Conservation (phyloP, 2,113 vertebrate species). For the Geococcyx californianus region DNA sequence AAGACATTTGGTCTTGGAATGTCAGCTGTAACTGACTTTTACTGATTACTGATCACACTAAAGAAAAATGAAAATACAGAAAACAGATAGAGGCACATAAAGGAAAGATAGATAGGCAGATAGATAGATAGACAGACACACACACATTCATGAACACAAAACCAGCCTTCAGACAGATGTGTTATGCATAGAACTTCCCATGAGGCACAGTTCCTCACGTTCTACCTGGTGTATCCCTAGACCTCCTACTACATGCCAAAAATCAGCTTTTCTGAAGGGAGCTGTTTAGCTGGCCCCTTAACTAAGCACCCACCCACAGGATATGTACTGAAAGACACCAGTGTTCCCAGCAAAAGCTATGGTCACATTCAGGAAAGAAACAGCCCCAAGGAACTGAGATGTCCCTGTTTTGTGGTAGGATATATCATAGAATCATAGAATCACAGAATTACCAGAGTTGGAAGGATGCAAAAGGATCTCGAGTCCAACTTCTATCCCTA, state of each 20-base stretch:
- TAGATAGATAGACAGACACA: not conserved
- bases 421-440: too few relatives aligned
- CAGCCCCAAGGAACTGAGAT: not conserved
- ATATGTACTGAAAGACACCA: not conserved
- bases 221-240: rapidly evolving
- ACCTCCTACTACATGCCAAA: not conserved
- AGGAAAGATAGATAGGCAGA: not conserved
- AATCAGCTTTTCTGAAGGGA: not conserved
- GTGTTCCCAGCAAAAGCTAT: not conserved
- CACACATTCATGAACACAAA: not conserved
- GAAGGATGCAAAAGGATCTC: too few relatives aligned
- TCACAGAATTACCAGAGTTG: too few relatives aligned
- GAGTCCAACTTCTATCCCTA: too few relatives aligned
- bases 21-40: not conserved
- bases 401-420: not conserved
- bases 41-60: not conserved
- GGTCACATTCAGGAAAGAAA: not conserved
- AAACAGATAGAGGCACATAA: not conserved
- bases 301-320: not conserved
- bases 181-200: not conserved
- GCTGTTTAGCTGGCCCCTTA: not conserved
- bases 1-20: not conserved
- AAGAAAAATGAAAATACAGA: not conserved
- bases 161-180: not conserved
- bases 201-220: not conserved